Percentiles rank a stretch among this genome's conserved stretches.
Conservation (phyloP, 1,140 invertebrate species). For the Orchesella cincta region DNA sequence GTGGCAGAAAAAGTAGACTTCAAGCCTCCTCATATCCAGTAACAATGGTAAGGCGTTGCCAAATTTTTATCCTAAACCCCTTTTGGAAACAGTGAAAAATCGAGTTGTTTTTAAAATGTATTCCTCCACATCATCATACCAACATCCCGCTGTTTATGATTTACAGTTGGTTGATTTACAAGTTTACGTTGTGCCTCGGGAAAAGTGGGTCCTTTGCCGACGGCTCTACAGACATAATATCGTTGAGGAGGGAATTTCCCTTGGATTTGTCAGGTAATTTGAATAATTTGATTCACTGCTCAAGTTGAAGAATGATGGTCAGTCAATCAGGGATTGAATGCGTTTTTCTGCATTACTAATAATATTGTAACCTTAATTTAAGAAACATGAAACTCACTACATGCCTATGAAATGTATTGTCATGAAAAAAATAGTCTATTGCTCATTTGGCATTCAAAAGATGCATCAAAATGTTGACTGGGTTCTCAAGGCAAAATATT, state of each 20-base stretch:
- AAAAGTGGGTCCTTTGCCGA: slow-evolving; percentile 51
- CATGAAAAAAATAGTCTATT: too few species aligned
- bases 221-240: slow-evolving; percentile 50
- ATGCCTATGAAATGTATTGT: too few species aligned
- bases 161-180: slow-evolving; percentile 51
- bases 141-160: slow-evolving; percentile 27
- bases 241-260: slow-evolving; percentile 50
- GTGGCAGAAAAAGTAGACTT: slow-evolving; percentile 45
- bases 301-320: too few species aligned
- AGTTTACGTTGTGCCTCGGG: slow-evolving; percentile 51
- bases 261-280: slow-evolving; percentile 50
- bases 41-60: slow-evolving; percentile 46
- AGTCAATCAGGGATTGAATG: too few species aligned
- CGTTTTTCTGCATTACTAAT: too few species aligned
- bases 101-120: background rate
- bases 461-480: too few species aligned
- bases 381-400: too few species aligned
- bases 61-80: background rate
- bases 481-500: too few species aligned
- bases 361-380: too few species aligned
- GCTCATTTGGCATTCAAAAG: too few species aligned
- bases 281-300: background rate
- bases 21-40: slow-evolving; percentile 48
- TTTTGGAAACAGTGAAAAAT: background rate
- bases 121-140: too few species aligned